Evolutionary conservation across 2,888 invertebrate genomes (phyloP).

Genomic region (Stenotaenia linearis): DNA sequence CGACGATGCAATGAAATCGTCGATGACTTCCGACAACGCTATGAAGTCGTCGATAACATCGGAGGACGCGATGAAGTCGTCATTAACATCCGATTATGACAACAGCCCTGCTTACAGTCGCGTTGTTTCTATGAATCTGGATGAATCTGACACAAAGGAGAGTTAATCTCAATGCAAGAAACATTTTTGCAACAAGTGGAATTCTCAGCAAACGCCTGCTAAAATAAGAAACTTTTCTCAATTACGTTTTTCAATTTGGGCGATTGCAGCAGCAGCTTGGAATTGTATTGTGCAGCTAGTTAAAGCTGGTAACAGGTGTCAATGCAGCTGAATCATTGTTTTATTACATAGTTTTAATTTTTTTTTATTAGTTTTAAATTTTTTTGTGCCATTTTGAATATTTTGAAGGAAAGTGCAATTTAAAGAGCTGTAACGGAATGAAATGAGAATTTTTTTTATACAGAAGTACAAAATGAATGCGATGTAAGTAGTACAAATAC

Average conservation of each 20-base stretch:
- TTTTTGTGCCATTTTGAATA: neutral
- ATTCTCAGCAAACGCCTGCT: neutral
- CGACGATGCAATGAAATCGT: slow-evolving; percentile 10
- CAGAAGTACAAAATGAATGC: neutral
- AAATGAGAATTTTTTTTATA: neutral
- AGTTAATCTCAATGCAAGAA: neutral
- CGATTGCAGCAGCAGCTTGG: neutral
- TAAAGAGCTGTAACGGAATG: neutral
- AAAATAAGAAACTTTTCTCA: neutral
- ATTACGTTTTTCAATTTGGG: neutral
- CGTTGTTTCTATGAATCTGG: slow-evolving; percentile 29
- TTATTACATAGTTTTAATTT: neutral
- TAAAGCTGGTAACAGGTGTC: neutral
- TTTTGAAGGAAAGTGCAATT: neutral
- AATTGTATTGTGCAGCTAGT: neutral
- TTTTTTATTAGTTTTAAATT: neutral
- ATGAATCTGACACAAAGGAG: slow-evolving; percentile 27
- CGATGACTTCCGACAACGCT: neutral
- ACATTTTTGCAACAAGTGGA: neutral
- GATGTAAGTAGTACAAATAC: neutral
- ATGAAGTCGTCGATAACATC: neutral
- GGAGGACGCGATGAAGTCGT: slow-evolving; percentile 27
- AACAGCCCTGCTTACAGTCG: slow-evolving; percentile 29
- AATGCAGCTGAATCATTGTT: neutral
- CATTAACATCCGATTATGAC: neutral